phyloP scores from a whole-genome alignment of 2,797 vertebrate species.

The Scarus forsteni region DNA sequence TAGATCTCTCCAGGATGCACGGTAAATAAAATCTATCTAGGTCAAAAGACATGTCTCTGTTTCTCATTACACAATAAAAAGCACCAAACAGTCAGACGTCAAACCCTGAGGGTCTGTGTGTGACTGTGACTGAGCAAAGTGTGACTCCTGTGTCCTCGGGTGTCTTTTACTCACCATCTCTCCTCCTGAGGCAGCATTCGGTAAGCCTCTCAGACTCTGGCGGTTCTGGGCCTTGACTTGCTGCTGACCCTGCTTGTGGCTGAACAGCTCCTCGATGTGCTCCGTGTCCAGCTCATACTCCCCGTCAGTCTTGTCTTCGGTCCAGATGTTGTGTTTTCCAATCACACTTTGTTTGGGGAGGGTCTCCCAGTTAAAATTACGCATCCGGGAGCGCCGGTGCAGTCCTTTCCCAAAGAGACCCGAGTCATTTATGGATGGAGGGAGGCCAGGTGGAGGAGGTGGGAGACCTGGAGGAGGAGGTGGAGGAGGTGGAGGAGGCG shows the following conservation, averaged over 20 bases:
- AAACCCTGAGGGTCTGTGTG: slow-evolving; percentile 18
- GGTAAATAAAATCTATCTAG: slow-evolving; percentile 21
- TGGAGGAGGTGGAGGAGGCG: slow-evolving; percentile 24
- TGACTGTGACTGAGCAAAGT: slow-evolving; percentile 11
- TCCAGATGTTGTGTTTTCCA: slow-evolving; percentile 87
- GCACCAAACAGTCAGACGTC: slow-evolving; percentile 6
- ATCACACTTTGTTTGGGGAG: slow-evolving; percentile 83
- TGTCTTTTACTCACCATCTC: slow-evolving; percentile 71
- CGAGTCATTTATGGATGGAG: slow-evolving; percentile 40
- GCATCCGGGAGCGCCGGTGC: slow-evolving; percentile 77
- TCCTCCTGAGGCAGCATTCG: slow-evolving; percentile 40
- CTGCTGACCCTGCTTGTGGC: slow-evolving; percentile 71
- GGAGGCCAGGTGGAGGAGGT: slow-evolving; percentile 64
- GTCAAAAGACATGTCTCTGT: slow-evolving; percentile 18
- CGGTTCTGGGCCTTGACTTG: slow-evolving; percentile 54
- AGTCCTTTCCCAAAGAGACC: slow-evolving; percentile 25
- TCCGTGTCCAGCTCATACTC: slow-evolving; percentile 84
- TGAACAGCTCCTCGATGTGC: slow-evolving; percentile 88
- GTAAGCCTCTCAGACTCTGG: slow-evolving; percentile 63
- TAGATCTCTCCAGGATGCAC: slow-evolving; percentile 3
- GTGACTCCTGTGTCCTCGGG: neutral
- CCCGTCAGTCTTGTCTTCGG: slow-evolving; percentile 68
- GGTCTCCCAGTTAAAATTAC: slow-evolving; percentile 89
- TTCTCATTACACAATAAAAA: slow-evolving; percentile 30
- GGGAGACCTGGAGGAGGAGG: slow-evolving; percentile 39